A percentile compares a stretch with the other conserved stretches of the same genome.
Evolutionary conservation across 1,140 invertebrate species (phyloP).

Genomic region (Armadillidium nasatum): DNA sequence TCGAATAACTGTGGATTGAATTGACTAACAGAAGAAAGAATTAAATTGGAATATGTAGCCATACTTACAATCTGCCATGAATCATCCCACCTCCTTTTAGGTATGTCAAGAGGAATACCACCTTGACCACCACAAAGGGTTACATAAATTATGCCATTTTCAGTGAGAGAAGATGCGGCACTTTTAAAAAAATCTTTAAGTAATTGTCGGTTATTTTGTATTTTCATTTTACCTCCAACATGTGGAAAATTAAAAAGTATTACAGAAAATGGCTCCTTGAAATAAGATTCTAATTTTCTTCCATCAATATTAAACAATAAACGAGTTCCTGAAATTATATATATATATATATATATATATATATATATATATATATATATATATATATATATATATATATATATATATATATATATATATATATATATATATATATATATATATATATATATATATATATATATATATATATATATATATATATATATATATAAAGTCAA

Average conservation of each 20-base stretch:
- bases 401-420: too few relatives aligned
- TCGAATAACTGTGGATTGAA: conserved; percentile 51
- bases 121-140: conserved; percentile 61
- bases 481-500: too few relatives aligned
- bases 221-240: conserved; percentile 61
- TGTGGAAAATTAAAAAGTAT: conserved; percentile 64
- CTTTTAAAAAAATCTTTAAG: conserved; percentile 57
- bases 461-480: too few relatives aligned
- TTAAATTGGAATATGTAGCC: conserved; percentile 56
- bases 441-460: too few relatives aligned
- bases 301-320: neutral
- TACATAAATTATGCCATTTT: conserved; percentile 53
- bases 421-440: too few relatives aligned
- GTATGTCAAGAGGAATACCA: conserved; percentile 56
- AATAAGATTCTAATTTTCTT: conserved; percentile 8
- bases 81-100: conserved; percentile 56
- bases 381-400: too few relatives aligned
- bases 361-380: too few relatives aligned
- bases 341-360: too few relatives aligned
- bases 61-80: conserved; percentile 62
- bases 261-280: conserved; percentile 50
- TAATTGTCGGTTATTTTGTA: conserved; percentile 58
- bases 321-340: neutral
- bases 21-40: conserved; percentile 51
- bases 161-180: conserved; percentile 48